These are phyloP conservation scores for Liopterus haemorrhoidalis DNA, from an alignment of 2,888 invertebrate species.

Conservation along the genomic window DNA sequence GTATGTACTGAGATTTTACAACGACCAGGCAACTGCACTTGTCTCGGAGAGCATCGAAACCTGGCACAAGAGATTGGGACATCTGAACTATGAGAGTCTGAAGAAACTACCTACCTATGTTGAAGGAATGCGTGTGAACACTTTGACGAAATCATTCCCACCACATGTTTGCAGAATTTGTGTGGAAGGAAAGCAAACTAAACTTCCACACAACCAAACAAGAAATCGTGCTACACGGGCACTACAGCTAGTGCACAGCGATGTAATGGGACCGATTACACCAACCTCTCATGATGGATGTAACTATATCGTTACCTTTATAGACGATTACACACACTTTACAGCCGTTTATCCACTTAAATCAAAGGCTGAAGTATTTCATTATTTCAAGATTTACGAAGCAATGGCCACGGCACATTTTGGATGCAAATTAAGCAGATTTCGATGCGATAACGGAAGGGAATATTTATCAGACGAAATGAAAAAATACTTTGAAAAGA, in stretches of 20 bases:
- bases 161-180: conserved; percentile 23
- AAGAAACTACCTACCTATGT: conserved; percentile 14
- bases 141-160: background rate
- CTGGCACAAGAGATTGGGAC: conserved; percentile 26
- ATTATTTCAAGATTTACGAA: conserved; percentile 6
- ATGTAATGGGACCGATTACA: conserved; percentile 29
- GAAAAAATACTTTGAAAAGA: conserved; percentile 27
- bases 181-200: conserved; percentile 30
- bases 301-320: conserved; percentile 18
- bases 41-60: conserved; percentile 6
- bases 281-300: conserved; percentile 29
- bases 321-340: conserved; percentile 35
- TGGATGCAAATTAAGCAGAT: conserved; percentile 29
- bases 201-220: conserved; percentile 10
- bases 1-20: conserved; percentile 1
- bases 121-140: conserved; percentile 5
- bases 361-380: conserved; percentile 28
- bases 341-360: conserved; percentile 23
- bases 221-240: conserved; percentile 25
- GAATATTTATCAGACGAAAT: conserved; percentile 37
- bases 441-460: conserved; percentile 35
- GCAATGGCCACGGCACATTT: conserved; percentile 27
- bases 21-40: conserved; percentile 1
- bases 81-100: conserved; percentile 22
- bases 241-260: conserved; percentile 30